These are phyloP conservation scores for Oncorhynchus mykiss DNA, from an alignment of 2,113 vertebrate genomes.

Conservation along the genomic window DNA sequence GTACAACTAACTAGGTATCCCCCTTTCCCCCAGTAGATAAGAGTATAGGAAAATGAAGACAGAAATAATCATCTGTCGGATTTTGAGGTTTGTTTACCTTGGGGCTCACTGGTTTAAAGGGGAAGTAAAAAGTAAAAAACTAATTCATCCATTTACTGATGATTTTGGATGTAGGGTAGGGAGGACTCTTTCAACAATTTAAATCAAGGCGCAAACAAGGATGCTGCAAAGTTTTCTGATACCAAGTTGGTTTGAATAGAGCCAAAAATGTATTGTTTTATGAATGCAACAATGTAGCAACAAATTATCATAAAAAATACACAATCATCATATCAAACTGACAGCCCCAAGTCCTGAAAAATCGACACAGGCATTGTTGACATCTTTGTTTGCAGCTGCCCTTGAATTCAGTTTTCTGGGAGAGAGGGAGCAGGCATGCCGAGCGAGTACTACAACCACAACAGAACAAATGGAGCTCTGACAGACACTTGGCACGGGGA, in stretches of 20 bases:
- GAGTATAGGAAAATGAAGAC: not conserved
- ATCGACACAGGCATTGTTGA: not conserved
- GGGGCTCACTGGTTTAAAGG: constrained; percentile 85
- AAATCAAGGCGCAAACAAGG: constrained; percentile 42
- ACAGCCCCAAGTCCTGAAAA: not conserved
- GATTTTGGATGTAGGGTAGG: not conserved
- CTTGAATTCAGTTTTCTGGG: constrained; percentile 34
- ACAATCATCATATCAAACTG: not conserved
- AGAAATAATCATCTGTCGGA: constrained; percentile 84
- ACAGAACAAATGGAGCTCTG: constrained; percentile 55
- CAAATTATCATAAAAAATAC: too few relatives aligned
- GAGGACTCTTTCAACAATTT: not conserved
- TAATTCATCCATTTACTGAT: not conserved
- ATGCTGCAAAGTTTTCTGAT: constrained; percentile 14
- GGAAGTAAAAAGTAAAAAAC: constrained; percentile 23
- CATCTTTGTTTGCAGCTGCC: constrained; percentile 58
- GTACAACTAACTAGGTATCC: too few relatives aligned
- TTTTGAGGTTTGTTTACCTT: constrained; percentile 98
- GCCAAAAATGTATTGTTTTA: too few relatives aligned
- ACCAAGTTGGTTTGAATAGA: not conserved
- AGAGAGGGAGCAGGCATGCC: constrained; percentile 43
- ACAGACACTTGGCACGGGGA: constrained; percentile 54
- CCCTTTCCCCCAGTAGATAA: not conserved
- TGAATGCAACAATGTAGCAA: too few relatives aligned
- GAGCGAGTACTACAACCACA: constrained; percentile 56